A percentile compares a stretch with the other conserved stretches of the same genome.
Evolutionary conservation across 2,888 invertebrate species (phyloP).

Genomic region (Agelastica alni): DNA sequence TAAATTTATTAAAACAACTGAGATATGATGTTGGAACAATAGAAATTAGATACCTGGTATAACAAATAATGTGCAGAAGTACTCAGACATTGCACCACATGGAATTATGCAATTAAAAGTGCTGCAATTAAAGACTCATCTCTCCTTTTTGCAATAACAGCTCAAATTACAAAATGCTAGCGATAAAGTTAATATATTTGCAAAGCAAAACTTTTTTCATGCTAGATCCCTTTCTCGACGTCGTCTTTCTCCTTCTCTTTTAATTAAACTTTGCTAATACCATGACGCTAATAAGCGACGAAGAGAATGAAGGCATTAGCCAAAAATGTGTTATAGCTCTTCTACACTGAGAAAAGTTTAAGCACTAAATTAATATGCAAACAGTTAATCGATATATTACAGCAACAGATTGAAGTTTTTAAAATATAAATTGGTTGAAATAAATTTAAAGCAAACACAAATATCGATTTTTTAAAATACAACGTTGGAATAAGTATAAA

Average conservation of each 20-base stretch:
- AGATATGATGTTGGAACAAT: too few relatives aligned
- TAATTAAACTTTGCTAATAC: constrained; percentile 32
- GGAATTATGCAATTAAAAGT: constrained; percentile 5
- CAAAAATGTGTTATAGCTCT: constrained; percentile 28
- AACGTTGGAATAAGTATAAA: too few relatives aligned
- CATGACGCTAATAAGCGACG: constrained; percentile 28
- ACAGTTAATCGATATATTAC: too few relatives aligned
- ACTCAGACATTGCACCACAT: neutral
- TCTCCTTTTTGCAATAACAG: constrained; percentile 3
- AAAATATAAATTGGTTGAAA: too few relatives aligned
- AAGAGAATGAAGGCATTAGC: constrained; percentile 23
- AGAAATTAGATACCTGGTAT: too few relatives aligned
- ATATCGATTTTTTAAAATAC: too few relatives aligned
- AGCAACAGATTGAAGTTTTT: neutral
- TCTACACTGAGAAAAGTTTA: constrained; percentile 14
- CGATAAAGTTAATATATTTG: constrained; percentile 32
- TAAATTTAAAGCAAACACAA: neutral
- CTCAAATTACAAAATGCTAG: constrained; percentile 18
- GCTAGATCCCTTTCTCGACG: constrained; percentile 20
- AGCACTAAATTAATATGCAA: too few relatives aligned
- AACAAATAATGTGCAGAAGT: too few relatives aligned
- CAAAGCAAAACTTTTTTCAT: constrained; percentile 12
- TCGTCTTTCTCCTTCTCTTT: constrained; percentile 24
- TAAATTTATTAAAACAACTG: too few relatives aligned
- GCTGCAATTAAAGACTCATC: neutral